phyloP scores from a whole-genome alignment of 2,113 vertebrate genomes.

The human (Homo sapiens) region GRCh38 chr16:69479001-69479500 shows the following conservation, averaged over 20 bases:
- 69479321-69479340: too few species aligned
- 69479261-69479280: neutral
- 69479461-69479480: too few species aligned
- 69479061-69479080: constrained; percentile 50
- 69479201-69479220: neutral
- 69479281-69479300: neutral
- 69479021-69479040: neutral
- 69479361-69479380: too few species aligned
- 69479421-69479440: too few species aligned
- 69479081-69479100: constrained; percentile 24
- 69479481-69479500: too few species aligned
- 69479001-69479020: neutral
- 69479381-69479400: too few species aligned
- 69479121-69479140: constrained; percentile 48
- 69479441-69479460: too few species aligned
- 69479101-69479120: constrained; percentile 28
- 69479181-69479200: neutral
- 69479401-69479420: too few species aligned
- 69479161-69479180: neutral
- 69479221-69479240: neutral
- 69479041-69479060: constrained; percentile 42
- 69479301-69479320: too few species aligned
- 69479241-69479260: constrained; percentile 23
- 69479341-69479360: too few species aligned
- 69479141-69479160: neutral